Evolutionary conservation across 2,113 vertebrate species (phyloP).

Genomic region (Rhinogobius similis): DNA sequence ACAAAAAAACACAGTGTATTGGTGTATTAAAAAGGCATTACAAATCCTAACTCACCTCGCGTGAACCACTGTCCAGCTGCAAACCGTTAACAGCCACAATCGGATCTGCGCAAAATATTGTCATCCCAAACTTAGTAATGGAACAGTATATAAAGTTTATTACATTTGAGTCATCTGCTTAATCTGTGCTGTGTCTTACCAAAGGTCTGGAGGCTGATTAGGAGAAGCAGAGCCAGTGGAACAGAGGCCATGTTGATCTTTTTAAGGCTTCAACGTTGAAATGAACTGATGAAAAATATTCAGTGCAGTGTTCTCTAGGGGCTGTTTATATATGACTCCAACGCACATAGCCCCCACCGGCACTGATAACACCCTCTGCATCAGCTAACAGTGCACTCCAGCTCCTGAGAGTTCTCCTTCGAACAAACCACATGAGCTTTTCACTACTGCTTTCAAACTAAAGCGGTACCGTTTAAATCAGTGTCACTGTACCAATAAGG

Average conservation of each 20-base stretch:
- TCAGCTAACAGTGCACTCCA: slow-evolving; percentile 14
- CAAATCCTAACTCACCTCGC: slow-evolving; percentile 33
- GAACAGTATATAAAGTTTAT: background rate
- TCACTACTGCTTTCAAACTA: background rate
- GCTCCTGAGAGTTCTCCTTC: slow-evolving; percentile 20
- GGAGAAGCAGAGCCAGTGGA: slow-evolving; percentile 49
- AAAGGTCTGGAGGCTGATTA: slow-evolving; percentile 41
- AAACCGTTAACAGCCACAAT: slow-evolving; percentile 21
- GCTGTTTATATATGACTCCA: slow-evolving; percentile 32
- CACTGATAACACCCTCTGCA: slow-evolving; percentile 13
- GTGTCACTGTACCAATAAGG: background rate
- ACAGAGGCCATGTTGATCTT: slow-evolving; percentile 48
- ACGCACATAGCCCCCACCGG: slow-evolving; percentile 12
- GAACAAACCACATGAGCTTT: background rate
- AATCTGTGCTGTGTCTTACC: slow-evolving; percentile 51
- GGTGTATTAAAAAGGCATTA: background rate
- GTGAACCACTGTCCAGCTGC: slow-evolving; percentile 10
- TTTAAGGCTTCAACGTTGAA: background rate
- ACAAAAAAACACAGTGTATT: background rate
- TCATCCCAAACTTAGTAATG: background rate
- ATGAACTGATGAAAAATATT: slow-evolving; percentile 14
- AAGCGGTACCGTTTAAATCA: background rate
- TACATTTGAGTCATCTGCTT: background rate
- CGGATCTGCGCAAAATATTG: slow-evolving; percentile 42
- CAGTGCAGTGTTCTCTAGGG: background rate